Percentiles rank a stretch among this genome's conserved stretches.
Conservation (phyloP, 2,113 vertebrate species). For the Solea senegalensis region DNA sequence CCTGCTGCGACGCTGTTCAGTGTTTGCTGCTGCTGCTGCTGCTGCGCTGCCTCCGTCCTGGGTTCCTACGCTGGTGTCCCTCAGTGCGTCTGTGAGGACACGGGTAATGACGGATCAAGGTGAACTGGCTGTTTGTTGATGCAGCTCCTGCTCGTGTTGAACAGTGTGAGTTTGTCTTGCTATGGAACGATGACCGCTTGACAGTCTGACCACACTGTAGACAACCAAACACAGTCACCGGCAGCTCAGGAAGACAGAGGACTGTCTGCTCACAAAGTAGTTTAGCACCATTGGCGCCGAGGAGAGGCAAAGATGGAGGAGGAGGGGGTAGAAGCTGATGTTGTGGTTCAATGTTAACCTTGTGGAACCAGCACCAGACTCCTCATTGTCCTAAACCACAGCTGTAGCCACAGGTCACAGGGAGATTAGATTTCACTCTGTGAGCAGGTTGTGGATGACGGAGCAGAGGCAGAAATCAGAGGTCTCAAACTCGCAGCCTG, state of each 20-base stretch:
- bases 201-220: slow-evolving; percentile 2
- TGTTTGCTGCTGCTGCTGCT: slow-evolving; percentile 57
- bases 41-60: slow-evolving; percentile 38
- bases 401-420: slow-evolving; percentile 33
- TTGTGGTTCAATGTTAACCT: slow-evolving; percentile 51
- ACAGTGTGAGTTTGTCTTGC: slow-evolving; percentile 19
- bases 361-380: slow-evolving; percentile 31
- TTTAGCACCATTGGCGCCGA: slow-evolving; percentile 27
- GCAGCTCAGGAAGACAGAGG: slow-evolving; percentile 22
- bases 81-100: slow-evolving; percentile 14
- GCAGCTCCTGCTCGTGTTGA: not conserved
- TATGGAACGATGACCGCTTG: slow-evolving; percentile 38
- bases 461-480: slow-evolving; percentile 1
- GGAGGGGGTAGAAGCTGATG: slow-evolving; percentile 31
- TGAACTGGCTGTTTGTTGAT: slow-evolving; percentile 24
- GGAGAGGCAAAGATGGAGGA: slow-evolving; percentile 37
- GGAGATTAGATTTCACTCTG: slow-evolving; percentile 48
- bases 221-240: slow-evolving; percentile 18
- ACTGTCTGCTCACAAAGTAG: slow-evolving; percentile 46
- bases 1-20: slow-evolving; percentile 41
- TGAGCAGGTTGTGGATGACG: slow-evolving; percentile 35
- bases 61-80: slow-evolving; percentile 16
- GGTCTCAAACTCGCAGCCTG: too few relatives aligned
- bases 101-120: slow-evolving; percentile 32
- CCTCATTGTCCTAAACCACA: slow-evolving; percentile 47